These are phyloP conservation scores for Falcunculus frontatus DNA, from an alignment of 2,113 vertebrate species.

Conservation along the genomic window DNA sequence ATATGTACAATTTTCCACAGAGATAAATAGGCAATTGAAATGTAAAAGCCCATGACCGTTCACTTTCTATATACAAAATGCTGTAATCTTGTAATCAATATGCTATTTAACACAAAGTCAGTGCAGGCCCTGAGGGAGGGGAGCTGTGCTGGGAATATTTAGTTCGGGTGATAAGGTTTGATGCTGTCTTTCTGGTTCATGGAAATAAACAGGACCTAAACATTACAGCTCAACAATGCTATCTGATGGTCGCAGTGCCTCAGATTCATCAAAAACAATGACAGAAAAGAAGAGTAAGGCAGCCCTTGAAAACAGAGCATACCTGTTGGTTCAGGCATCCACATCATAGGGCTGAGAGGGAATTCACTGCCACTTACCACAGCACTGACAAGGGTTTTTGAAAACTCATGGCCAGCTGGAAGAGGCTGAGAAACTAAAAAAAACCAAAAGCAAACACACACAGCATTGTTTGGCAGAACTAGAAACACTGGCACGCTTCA, in stretches of 20 bases:
- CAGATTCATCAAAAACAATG: neutral
- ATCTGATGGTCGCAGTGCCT: neutral
- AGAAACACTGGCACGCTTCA: neutral
- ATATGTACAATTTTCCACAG: neutral
- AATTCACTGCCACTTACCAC: neutral
- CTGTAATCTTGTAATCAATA: constrained; percentile 59
- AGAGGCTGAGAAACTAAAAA: neutral
- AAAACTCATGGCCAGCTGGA: neutral
- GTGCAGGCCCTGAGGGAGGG: neutral
- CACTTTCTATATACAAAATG: neutral
- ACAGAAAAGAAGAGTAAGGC: neutral
- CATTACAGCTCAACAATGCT: neutral
- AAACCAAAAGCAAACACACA: neutral
- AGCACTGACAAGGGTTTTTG: neutral
- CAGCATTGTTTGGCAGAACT: neutral
- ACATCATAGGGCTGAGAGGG: fast-evolving
- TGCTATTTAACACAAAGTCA: constrained; percentile 24
- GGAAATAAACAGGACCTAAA: neutral
- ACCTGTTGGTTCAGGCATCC: neutral
- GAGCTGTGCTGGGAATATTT: neutral
- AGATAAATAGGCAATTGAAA: constrained; percentile 32
- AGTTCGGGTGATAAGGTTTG: neutral
- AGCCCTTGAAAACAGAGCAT: neutral
- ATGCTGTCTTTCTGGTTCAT: neutral
- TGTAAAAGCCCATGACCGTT: constrained; percentile 12